phyloP scores from a whole-genome alignment of 2,888 invertebrate genomes.

The Isotomurus palustris region DNA sequence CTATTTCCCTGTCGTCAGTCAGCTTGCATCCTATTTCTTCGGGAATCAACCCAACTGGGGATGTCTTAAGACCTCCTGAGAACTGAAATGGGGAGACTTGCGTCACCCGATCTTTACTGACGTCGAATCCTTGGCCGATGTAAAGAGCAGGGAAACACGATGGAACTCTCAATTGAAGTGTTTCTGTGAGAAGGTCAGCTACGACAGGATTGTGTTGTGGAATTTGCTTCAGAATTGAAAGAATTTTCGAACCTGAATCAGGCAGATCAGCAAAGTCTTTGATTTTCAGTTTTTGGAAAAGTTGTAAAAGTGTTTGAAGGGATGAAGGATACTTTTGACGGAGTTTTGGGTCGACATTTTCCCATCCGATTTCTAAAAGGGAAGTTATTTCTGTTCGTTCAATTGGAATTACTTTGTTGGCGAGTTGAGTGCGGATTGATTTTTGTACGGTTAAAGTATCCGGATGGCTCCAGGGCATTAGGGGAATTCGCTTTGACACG shows the following conservation, averaged over 20 bases:
- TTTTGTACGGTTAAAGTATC: conserved; percentile 20
- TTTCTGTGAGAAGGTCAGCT: conserved; percentile 33
- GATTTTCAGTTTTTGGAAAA: conserved; percentile 28
- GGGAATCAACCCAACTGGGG: conserved; percentile 29
- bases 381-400: conserved; percentile 32
- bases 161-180: conserved; percentile 30
- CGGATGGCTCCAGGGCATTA: conserved; percentile 11
- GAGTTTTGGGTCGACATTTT: conserved; percentile 21
- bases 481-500: conserved; percentile 18
- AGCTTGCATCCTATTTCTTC: conserved; percentile 31
- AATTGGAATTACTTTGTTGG: conserved; percentile 20
- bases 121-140: conserved; percentile 34
- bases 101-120: conserved; percentile 25
- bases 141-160: conserved; percentile 23
- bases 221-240: conserved; percentile 25
- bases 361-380: conserved; percentile 37
- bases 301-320: conserved; percentile 24
- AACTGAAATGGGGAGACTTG: conserved; percentile 30
- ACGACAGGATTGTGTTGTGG: conserved; percentile 31
- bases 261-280: conserved; percentile 26
- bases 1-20: conserved; percentile 30
- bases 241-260: conserved; percentile 15
- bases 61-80: conserved; percentile 16
- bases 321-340: conserved; percentile 24
- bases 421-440: conserved; percentile 20